A percentile compares a stretch with the other conserved stretches of the same genome.
Evolutionary conservation across 2,888 invertebrate genomes (phyloP).

Genomic region (Epinotia ramella): DNA sequence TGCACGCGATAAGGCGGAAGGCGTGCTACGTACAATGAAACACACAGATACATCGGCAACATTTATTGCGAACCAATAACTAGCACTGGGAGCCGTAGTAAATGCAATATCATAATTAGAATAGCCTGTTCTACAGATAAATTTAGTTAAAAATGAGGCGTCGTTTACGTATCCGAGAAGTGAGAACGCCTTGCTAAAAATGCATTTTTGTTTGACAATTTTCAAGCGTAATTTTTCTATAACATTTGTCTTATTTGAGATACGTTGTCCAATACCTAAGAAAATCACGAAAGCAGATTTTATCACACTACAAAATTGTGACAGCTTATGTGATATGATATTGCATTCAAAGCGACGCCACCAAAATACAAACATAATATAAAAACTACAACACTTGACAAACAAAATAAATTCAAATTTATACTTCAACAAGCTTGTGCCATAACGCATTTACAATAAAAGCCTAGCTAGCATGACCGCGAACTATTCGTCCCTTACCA

Average conservation of each 20-base stretch:
- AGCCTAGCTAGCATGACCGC: background rate
- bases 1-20: slow-evolving; percentile 23
- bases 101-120: background rate
- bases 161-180: no score
- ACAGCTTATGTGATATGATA: background rate
- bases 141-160: no score
- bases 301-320: no score
- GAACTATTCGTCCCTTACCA: no score
- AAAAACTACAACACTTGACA: slow-evolving; percentile 38
- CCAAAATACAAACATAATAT: slow-evolving; percentile 34
- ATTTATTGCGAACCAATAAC: slow-evolving; percentile 30
- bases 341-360: slow-evolving; percentile 22
- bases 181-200: no score
- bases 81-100: slow-evolving; percentile 5
- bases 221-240: no score
- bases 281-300: no score
- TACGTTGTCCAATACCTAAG: no score
- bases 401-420: slow-evolving; percentile 37
- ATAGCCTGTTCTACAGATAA: background rate
- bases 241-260: no score
- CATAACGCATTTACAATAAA: background rate
- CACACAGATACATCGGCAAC: slow-evolving; percentile 26
- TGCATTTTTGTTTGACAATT: background rate
- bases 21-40: slow-evolving; percentile 30
- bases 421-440: slow-evolving; percentile 30